Evolutionary conservation across 2,888 invertebrate species (phyloP), one percentile per base, ranked within the genome.

Genomic region (Stegana nigrithorax): DNA sequence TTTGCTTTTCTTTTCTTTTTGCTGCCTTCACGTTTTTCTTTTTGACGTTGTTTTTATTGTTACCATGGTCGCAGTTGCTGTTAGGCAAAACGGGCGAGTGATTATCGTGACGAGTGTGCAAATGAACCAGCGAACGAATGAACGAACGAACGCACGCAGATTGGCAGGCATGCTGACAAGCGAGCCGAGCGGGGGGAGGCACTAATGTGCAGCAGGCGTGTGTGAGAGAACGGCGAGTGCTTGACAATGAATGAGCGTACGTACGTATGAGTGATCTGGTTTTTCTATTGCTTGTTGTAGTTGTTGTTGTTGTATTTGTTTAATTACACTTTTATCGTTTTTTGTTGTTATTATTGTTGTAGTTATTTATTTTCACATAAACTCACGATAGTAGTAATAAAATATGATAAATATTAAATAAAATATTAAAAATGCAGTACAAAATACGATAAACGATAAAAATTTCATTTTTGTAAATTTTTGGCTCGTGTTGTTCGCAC

Each of bases 381-480:
- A 74, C 57, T 72, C 73, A 39, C 75, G 74, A 70, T 82, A 70
- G 67, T 79, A 71, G 70, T 78, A 81, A 68, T 81, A 82, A 68
- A 80, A 81, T 65, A 73, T 64, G 58, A 81, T 47, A 58, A 82
- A 82, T 25, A 78, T 65, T 64, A 74, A 71, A 74, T 81, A 81
- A 70, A 71, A 81, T 65, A 72, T 72, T 39, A 73, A 68, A 68
- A 81, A 81, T 42, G 67, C 67, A 60, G 67, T 64, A 64, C 71
- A 70, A 59, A 81, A 69, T 62, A 81, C 67, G 66, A 67, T 70
- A 62, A 78, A 62, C 51, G 63, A 69, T 72, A 67, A 72, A 70
- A 73, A 61, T 73, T 62, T 67, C 70, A 63, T 64, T 39, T n/a
- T n/a, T n/a, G n/a, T n/a, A n/a, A n/a, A n/a, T n/a, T n/a, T n/a